Conservation (phyloP, 2,113 vertebrate genomes). For the human (Homo sapiens) region GRCh38 chr4:4188501-4189000, state of each 20-base stretch:
- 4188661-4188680: not conserved
- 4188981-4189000: slow-evolving; percentile 28
- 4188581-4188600: not conserved
- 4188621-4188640: not conserved
- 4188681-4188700: not conserved
- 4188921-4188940: slow-evolving; percentile 97
- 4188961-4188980: slow-evolving; percentile 95
- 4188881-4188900: slow-evolving; percentile 95
- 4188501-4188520: not conserved
- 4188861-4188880: slow-evolving; percentile 97
- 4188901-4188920: slow-evolving; percentile 94
- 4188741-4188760: not conserved
- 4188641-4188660: fast-evolving
- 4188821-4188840: slow-evolving; percentile 96
- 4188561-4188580: not conserved
- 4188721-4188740: slow-evolving; percentile 21
- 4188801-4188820: slow-evolving; percentile 92
- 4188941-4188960: slow-evolving; percentile 96
- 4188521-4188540: not conserved
- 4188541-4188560: not conserved
- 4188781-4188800: not conserved
- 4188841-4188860: slow-evolving; percentile 99
- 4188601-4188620: fast-evolving
- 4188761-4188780: not conserved
- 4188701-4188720: not conserved